Base-by-base conservation (phyloP, 2,113 vertebrate genomes). In the Boleophthalmus pectinirostris region DNA sequence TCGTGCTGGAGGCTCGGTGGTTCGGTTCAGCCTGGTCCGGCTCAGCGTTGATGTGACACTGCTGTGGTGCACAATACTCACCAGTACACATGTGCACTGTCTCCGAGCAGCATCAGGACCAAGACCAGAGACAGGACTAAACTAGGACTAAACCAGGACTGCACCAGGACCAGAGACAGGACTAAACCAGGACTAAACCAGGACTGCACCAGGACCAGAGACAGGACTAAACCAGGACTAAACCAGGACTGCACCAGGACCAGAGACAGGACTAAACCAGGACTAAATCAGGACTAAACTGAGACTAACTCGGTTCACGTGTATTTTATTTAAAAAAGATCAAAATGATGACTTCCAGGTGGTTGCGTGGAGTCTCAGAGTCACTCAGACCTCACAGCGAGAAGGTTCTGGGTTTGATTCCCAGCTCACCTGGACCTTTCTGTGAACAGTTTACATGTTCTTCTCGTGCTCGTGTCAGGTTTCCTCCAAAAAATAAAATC, bases 1-100 rank as follows among this genome's bases (percentile, higher is more conserved):
- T 69, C 11, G 5, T 64, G 70, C 76, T 65, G 53, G 56, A 66
- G 21, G 23, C 23, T 24, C 9, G n/a, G 72, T 5, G 57, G 77
- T 66, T 69, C 47, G 33, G n/a, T n/a, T n/a, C n/a, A n/a, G 49
- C 68, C 82, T 67, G 72, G 61, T 38, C 20, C 45, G 38, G 68
- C 2, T 16, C 3, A 46, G 70, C 38, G 9, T 60, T 57, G 73
- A 77, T 86, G 87, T 92, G 90, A 92, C 91, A 69, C 74, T 78
- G 78, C 87, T 82, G 83, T 86, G 80, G 20, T 88, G 81, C 88
- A 85, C 89, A 90, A 91, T 89, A 90, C 88, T 84, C 85, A 85
- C 81, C 84, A 16, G 12, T 73, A 75, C 75, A 78, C 70, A 73
- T 60, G 57, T 24, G 70, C 67, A 65, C 47, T 80, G 23, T 74